Conservation (phyloP, 2,888 invertebrate genomes). For the Caradrina clavipalpis region DNA sequence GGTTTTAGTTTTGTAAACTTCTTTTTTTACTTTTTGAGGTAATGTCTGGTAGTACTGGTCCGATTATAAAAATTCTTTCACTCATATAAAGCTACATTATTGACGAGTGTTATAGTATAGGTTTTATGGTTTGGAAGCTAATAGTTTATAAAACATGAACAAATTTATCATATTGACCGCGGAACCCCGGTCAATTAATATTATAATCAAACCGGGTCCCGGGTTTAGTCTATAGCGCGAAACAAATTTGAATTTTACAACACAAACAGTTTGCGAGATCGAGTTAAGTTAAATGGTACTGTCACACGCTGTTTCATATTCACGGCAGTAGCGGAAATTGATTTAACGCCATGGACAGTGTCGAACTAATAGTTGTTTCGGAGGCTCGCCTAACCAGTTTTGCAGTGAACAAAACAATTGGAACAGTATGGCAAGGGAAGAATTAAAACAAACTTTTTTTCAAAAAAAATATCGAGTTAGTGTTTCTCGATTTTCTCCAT, state of each 20-base stretch:
- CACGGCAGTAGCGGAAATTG: slow-evolving; percentile 46
- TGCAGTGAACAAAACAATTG: slow-evolving; percentile 2
- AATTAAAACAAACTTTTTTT: neutral
- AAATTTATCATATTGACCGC: too few species aligned
- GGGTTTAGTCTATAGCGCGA: neutral
- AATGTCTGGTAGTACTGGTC: too few species aligned
- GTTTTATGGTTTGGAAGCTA: too few species aligned
- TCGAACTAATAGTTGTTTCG: slow-evolving; percentile 31
- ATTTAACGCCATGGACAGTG: slow-evolving; percentile 40
- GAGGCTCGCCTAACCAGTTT: slow-evolving; percentile 1
- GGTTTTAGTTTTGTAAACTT: too few species aligned
- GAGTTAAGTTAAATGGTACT: slow-evolving; percentile 40
- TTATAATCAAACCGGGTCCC: neutral
- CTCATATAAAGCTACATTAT: too few species aligned
- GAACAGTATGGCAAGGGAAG: neutral
- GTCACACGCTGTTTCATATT: slow-evolving; percentile 44
- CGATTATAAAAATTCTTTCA: too few species aligned
- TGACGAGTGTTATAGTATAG: too few species aligned
- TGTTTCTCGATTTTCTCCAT: too few species aligned
- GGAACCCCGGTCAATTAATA: too few species aligned
- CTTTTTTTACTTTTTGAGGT: too few species aligned
- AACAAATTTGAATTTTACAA: slow-evolving; percentile 1
- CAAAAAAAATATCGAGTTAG: too few species aligned
- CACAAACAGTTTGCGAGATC: slow-evolving; percentile 19
- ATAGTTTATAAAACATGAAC: too few species aligned